A percentile compares a stretch with the other conserved stretches of the same genome.
Conservation (phyloP, 2,113 vertebrate species). For the Neopipo cinnamomea region DNA sequence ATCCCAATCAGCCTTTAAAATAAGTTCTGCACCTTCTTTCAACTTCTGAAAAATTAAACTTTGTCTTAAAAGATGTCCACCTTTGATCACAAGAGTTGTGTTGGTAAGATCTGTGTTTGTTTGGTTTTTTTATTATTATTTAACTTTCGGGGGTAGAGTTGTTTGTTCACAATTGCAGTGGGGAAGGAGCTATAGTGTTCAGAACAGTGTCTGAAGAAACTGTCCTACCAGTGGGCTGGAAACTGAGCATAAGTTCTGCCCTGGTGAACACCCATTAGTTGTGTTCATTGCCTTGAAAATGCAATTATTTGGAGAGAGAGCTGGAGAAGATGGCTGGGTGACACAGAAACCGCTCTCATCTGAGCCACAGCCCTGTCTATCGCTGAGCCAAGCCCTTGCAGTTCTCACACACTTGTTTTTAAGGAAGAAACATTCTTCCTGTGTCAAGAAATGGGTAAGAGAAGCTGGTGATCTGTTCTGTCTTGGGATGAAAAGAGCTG, state of each 20-base stretch:
- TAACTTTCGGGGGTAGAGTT: background rate
- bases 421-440: background rate
- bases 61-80: background rate
- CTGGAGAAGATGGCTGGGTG: background rate
- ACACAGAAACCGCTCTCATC: rapidly evolving
- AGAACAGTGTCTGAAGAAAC: background rate
- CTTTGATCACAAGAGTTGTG: background rate
- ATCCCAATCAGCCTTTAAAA: background rate
- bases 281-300: background rate
- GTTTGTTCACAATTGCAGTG: background rate
- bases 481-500: background rate
- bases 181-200: background rate
- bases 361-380: background rate
- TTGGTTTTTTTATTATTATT: background rate
- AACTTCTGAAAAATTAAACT: background rate
- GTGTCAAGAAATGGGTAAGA: background rate
- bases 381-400: background rate
- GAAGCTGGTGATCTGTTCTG: background rate
- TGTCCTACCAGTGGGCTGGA: background rate
- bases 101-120: background rate
- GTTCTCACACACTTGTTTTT: background rate
- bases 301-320: rapidly evolving
- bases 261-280: background rate
- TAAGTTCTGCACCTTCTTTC: background rate
- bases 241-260: background rate